Evolutionary conservation across 37 sponge, comb jelly and placozoan species (phyloP).

Genomic region (Lycopodina hypogea): DNA sequence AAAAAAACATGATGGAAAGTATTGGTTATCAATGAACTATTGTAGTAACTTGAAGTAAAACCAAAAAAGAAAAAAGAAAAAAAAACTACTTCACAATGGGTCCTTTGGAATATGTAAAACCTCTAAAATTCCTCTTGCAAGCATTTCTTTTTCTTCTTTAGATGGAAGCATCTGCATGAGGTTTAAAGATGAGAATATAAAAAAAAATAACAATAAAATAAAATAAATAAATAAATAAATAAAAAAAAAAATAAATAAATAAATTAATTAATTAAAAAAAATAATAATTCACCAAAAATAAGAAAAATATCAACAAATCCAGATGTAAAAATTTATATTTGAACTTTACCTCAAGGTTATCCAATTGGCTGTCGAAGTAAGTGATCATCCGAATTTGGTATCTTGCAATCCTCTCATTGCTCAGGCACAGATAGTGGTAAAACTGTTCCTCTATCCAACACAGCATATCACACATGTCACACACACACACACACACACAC

Average conservation of each 20-base stretch:
- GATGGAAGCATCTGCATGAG: slow-evolving; percentile 25
- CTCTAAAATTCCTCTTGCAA: slow-evolving; percentile 36
- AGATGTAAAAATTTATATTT: background rate
- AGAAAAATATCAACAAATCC: background rate
- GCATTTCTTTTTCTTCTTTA: slow-evolving; percentile 16
- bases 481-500: too few relatives aligned
- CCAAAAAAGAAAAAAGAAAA: too few relatives aligned
- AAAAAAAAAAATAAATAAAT: background rate
- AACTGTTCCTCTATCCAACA: slow-evolving; percentile 62
- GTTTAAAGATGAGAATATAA: background rate
- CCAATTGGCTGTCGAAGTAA: slow-evolving; percentile 36
- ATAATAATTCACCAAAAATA: background rate
- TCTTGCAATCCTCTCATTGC: slow-evolving; percentile 58
- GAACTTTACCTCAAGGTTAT: slow-evolving; percentile 39
- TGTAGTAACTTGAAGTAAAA: too few relatives aligned
- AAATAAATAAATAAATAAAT: background rate
- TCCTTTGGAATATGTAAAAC: slow-evolving; percentile 28
- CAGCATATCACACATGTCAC: background rate
- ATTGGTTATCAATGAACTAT: too few relatives aligned
- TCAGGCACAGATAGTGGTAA: slow-evolving; percentile 43
- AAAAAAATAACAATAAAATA: background rate
- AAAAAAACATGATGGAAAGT: too few relatives aligned
- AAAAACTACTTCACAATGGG: too few relatives aligned
- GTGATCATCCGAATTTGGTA: slow-evolving; percentile 15
- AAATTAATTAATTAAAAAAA: background rate